Evolutionary conservation across 2,113 vertebrate genomes (phyloP).

Genomic region (Spizaetus ornatus): DNA sequence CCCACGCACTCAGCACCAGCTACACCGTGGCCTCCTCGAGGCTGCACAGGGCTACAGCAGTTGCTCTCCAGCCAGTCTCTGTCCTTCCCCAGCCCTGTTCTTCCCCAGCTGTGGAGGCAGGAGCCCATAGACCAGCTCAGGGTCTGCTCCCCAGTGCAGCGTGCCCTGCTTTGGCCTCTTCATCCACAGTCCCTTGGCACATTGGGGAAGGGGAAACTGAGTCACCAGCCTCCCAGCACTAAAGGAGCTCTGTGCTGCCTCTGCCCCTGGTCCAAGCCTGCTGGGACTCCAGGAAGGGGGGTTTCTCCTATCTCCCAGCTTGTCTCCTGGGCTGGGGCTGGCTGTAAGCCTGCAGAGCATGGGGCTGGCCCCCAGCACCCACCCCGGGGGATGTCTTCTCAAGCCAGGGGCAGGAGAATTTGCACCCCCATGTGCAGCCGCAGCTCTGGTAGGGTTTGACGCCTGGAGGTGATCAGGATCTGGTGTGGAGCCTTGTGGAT

Average conservation of each 20-base stretch:
- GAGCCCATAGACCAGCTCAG: background rate
- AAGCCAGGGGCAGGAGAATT: background rate
- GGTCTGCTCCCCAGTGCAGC: fast-evolving
- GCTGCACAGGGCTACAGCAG: background rate
- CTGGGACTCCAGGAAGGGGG: background rate
- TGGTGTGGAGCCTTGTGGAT: background rate
- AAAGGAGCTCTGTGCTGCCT: background rate
- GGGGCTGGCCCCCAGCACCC: background rate
- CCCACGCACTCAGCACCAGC: fast-evolving
- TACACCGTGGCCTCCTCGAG: fast-evolving
- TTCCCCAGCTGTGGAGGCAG: background rate
- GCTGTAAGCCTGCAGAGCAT: background rate
- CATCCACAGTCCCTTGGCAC: background rate
- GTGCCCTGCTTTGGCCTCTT: background rate
- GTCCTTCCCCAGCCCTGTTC: background rate
- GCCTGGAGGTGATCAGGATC: background rate
- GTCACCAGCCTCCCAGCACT: background rate
- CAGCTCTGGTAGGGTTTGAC: background rate
- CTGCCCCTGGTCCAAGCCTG: background rate
- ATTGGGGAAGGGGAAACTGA: background rate
- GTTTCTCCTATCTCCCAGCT: background rate
- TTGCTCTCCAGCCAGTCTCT: fast-evolving
- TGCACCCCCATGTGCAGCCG: background rate
- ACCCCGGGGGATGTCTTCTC: background rate
- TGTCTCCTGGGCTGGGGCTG: background rate